These are phyloP conservation scores for Platysteira castanea DNA, from an alignment of 2,113 vertebrate species.

Conservation along the genomic window DNA sequence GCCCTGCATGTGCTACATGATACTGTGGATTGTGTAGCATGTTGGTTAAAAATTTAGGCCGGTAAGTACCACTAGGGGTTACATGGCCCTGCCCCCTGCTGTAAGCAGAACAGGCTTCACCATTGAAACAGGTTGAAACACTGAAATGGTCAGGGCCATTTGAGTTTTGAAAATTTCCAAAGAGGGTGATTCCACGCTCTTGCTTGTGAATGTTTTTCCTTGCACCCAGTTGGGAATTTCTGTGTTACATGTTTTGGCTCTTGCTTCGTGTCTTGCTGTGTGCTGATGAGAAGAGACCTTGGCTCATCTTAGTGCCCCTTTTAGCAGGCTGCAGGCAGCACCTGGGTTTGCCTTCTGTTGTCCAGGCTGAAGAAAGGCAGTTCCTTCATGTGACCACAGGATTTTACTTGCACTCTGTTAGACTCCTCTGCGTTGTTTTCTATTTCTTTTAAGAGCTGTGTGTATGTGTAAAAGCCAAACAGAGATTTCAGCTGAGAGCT, in stretches of 20 bases:
- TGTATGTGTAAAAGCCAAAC: neutral
- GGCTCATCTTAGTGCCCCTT: neutral
- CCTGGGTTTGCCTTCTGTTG: neutral
- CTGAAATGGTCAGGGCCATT: neutral
- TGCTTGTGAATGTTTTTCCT: neutral
- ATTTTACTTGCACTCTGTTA: neutral
- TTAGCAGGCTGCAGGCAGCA: neutral
- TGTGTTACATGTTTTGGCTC: neutral
- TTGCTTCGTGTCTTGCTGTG: neutral
- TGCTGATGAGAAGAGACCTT: neutral
- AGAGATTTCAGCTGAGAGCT: neutral
- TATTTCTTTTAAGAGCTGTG: neutral
- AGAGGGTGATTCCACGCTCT: neutral
- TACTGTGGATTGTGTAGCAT: neutral
- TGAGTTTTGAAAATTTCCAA: neutral
- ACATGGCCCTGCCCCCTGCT: neutral
- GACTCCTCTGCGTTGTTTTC: neutral
- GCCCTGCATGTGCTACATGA: neutral
- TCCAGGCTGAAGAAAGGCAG: neutral
- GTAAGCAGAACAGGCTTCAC: neutral
- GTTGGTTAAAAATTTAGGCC: neutral
- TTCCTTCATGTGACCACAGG: neutral
- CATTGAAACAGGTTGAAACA: neutral
- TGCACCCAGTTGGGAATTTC: fast-evolving
- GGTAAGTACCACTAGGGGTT: neutral